Evolutionary conservation across 2,888 invertebrate genomes (phyloP).

Genomic region (Metopia argyrocephala): DNA sequence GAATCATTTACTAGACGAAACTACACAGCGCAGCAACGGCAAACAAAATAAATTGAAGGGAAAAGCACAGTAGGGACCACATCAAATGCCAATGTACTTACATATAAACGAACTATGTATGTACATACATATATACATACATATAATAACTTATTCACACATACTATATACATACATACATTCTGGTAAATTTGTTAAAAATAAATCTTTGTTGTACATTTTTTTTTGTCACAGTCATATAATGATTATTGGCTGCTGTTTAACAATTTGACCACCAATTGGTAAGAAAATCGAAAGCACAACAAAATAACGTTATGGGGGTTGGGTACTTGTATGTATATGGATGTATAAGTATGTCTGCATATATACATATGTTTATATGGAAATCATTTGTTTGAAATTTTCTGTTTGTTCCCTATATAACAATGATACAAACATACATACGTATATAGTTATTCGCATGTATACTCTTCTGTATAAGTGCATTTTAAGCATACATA

Average conservation of each 20-base stretch:
- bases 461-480: too few species aligned
- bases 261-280: constrained; percentile 18
- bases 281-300: constrained; percentile 36
- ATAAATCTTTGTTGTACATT: not conserved
- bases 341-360: not conserved
- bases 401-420: not conserved
- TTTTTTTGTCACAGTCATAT: not conserved
- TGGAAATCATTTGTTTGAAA: not conserved
- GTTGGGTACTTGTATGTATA: not conserved
- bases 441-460: too few species aligned
- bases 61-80: not conserved
- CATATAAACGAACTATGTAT: too few species aligned
- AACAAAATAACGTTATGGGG: constrained; percentile 22
- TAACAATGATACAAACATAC: too few species aligned
- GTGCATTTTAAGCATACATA: too few species aligned
- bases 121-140: not conserved
- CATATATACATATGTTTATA: not conserved
- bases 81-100: constrained; percentile 30
- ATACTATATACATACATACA: not conserved
- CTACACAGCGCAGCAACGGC: not conserved
- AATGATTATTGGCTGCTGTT: constrained; percentile 5
- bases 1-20: constrained; percentile 23
- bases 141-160: too few species aligned
- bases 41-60: not conserved
- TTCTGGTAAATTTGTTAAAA: not conserved